Conservation (phyloP, 2,888 invertebrate genomes). For the Sesia apiformis region DNA sequence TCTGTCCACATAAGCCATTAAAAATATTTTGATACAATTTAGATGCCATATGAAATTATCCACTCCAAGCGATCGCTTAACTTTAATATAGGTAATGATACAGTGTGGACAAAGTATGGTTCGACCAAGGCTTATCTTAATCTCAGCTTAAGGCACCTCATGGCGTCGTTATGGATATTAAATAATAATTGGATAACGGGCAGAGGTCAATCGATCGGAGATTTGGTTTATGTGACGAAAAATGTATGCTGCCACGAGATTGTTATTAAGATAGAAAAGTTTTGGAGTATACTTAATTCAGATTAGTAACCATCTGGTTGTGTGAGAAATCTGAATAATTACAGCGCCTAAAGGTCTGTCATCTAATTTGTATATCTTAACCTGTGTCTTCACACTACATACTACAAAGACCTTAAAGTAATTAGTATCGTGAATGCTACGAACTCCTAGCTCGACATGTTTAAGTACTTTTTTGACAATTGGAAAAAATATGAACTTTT, state of each 20-base stretch:
- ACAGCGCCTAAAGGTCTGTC: too few relatives aligned
- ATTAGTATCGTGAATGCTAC: too few relatives aligned
- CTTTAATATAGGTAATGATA: conserved; percentile 58
- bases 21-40: conserved; percentile 59
- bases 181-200: conserved; percentile 64
- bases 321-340: too few relatives aligned
- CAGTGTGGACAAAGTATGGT: conserved; percentile 34
- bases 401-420: too few relatives aligned
- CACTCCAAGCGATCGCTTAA: conserved; percentile 34
- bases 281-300: too few relatives aligned
- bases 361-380: too few relatives aligned
- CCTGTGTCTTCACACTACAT: too few relatives aligned
- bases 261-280: neutral
- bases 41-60: conserved; percentile 50
- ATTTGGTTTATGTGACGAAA: conserved; percentile 17
- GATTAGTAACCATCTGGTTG: neutral
- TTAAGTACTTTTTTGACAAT: too few relatives aligned
- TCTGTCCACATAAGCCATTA: conserved; percentile 37
- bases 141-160: conserved; percentile 57
- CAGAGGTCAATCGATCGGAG: conserved; percentile 50
- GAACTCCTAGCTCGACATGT: too few relatives aligned
- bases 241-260: neutral
- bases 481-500: too few relatives aligned
- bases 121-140: conserved; percentile 50
- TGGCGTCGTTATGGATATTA: conserved; percentile 52